These are phyloP conservation scores for Bradysia coprophila DNA, from an alignment of 1,140 invertebrate species.

Conservation along the genomic window DNA sequence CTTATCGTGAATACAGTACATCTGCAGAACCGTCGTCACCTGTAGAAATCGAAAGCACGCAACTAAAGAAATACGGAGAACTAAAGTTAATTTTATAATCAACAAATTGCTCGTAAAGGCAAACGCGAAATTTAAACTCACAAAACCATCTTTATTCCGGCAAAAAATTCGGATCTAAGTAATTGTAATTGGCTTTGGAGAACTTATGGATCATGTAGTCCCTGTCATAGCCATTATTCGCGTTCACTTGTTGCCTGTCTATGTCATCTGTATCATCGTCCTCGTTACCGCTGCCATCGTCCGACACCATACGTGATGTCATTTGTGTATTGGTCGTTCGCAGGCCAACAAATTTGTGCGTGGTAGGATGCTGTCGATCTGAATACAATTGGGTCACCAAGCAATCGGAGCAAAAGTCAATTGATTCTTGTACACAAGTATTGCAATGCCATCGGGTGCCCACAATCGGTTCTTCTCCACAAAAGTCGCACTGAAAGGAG, in stretches of 20 bases:
- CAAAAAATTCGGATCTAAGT: slow-evolving; percentile 2
- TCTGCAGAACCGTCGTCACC: no score
- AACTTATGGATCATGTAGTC: background rate
- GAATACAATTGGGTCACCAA: background rate
- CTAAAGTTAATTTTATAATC: no score
- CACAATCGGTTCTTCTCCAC: slow-evolving; percentile 41
- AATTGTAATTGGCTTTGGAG: background rate
- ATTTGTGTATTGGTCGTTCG: background rate
- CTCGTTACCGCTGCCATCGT: background rate
- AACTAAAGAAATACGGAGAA: no score
- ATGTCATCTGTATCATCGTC: background rate
- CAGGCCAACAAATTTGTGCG: background rate
- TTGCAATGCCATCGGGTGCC: slow-evolving; percentile 53
- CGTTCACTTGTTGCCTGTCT: background rate
- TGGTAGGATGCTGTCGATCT: background rate
- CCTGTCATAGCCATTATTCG: background rate
- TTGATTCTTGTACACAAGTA: slow-evolving; percentile 13
- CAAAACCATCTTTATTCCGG: background rate
- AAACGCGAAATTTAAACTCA: no score
- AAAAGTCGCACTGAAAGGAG: slow-evolving; percentile 39
- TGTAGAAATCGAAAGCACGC: no score
- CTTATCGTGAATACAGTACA: no score
- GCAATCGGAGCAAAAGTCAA: slow-evolving; percentile 1
- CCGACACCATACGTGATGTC: background rate
- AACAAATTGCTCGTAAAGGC: no score